Base-by-base conservation (phyloP, 2,888 invertebrate genomes). In the Criorhina ranunculi region DNA sequence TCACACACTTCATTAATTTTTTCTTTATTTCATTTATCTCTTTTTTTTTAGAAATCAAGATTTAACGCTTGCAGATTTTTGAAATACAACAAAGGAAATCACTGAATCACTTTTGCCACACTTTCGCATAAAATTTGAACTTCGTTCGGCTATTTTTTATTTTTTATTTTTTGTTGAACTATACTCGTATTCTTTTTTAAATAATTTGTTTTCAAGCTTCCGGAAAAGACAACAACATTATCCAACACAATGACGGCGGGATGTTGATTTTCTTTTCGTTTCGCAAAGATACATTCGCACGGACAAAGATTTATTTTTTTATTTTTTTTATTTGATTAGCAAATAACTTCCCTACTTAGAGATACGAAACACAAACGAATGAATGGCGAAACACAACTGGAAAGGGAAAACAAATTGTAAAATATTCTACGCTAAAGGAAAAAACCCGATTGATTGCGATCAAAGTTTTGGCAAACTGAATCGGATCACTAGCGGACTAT, bases 241-340 rank as follows among this genome's bases (percentile, higher is more conserved):
- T n/a, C n/a, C 2, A 5, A 35, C 19, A 11, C 2, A 2, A 35
- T 12, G n/a, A 44, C 12, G 19, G 31, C 31, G 40, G n/a, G n/a
- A 70, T 24, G 70, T 24, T 57, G 46, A 70, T 59, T 59, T 70
- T 59, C 57, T 70, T 70, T 70, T 69, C 57, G 53, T 67, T 17
- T 9, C 35, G 35, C 37, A 29, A 59, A 70, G 11, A 44, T 12
- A 11, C 8, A 55, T 8, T 3, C 11, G 17, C 19, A 35, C 17
- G 35, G 12, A 64, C 35, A 12, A 33, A 44, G 17, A 44, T 44
- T 6, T 15, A 0, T 40, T 40, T 40, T 29, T 29, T 40, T 66
- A n/a, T n/a, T 4, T 24, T 24, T 24, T 53, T 67, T 31, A 35
- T 49, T 64, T 64, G 19, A 24, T 64, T 24, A 37, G 37, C 49